A percentile compares a stretch with the other conserved stretches of the same genome.
Conservation (phyloP, 2,797 vertebrate genomes). For the Oreonectes daqikongensis region DNA sequence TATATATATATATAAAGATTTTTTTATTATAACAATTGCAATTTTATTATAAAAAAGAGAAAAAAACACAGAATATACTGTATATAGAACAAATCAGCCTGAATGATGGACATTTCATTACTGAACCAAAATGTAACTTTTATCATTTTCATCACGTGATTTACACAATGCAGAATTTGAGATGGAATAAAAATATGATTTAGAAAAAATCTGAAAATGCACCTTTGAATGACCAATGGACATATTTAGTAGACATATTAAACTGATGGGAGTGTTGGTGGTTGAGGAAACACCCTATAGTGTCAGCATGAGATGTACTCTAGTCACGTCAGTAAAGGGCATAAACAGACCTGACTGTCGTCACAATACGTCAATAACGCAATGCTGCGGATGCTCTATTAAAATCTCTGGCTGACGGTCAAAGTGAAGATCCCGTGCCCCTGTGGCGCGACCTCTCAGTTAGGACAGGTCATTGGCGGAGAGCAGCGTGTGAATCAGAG, state of each 20-base stretch:
- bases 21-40: no score
- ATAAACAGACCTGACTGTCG: not conserved
- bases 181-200: not conserved
- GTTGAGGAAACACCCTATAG: not conserved
- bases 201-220: no score
- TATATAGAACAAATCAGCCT: no score
- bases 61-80: no score
- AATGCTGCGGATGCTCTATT: not conserved
- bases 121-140: no score
- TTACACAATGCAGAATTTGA: no score
- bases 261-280: not conserved
- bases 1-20: no score
- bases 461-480: not conserved
- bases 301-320: not conserved
- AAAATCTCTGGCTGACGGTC: not conserved
- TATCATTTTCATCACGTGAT: no score
- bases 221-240: no score
- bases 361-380: not conserved
- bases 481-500: not conserved
- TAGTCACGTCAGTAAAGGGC: not conserved
- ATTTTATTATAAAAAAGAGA: no score
- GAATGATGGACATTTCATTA: no score
- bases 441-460: not conserved
- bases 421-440: not conserved
- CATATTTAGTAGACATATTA: no score